Conservation (phyloP, 2,888 invertebrate species). For the Stenodera caucasica region DNA sequence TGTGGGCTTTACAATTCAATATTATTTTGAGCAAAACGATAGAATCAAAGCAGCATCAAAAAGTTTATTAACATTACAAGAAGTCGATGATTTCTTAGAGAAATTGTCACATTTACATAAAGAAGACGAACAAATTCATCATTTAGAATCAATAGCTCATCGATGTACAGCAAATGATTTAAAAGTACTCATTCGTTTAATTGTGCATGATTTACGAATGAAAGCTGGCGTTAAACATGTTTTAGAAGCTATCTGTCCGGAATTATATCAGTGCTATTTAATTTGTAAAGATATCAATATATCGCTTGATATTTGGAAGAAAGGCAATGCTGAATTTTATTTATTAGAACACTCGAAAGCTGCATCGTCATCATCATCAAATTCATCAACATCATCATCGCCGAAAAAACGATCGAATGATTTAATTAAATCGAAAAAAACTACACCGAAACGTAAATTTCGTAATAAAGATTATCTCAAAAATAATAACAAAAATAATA, state of each 20-base stretch:
- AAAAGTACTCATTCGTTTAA: constrained; percentile 78
- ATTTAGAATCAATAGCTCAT: constrained; percentile 72
- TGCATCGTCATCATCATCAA: not conserved
- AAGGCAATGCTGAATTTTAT: not conserved
- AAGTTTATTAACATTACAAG: constrained; percentile 72
- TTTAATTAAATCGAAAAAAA: constrained; percentile 4
- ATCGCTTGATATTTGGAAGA: constrained; percentile 61
- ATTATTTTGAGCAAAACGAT: constrained; percentile 72
- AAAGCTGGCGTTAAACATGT: constrained; percentile 92
- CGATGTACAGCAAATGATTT: constrained; percentile 82
- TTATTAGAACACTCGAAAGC: constrained; percentile 2
- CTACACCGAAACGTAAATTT: not conserved
- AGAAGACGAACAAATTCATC: constrained; percentile 82
- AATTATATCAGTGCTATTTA: constrained; percentile 88
- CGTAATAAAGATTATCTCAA: not conserved
- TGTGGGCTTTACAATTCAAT: constrained; percentile 80
- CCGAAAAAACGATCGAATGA: not conserved
- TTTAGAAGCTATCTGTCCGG: constrained; percentile 82
- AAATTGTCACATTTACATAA: constrained; percentile 75
- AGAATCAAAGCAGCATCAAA: constrained; percentile 64
- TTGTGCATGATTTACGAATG: constrained; percentile 90
- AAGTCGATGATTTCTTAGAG: constrained; percentile 76
- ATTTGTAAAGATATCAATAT: constrained; percentile 76
- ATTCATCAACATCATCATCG: not conserved
- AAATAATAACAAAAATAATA: not conserved